Percentiles rank a stretch among this genome's conserved stretches.
Conservation (phyloP, 2,113 vertebrate species). For the Thryonomys swinderianus region DNA sequence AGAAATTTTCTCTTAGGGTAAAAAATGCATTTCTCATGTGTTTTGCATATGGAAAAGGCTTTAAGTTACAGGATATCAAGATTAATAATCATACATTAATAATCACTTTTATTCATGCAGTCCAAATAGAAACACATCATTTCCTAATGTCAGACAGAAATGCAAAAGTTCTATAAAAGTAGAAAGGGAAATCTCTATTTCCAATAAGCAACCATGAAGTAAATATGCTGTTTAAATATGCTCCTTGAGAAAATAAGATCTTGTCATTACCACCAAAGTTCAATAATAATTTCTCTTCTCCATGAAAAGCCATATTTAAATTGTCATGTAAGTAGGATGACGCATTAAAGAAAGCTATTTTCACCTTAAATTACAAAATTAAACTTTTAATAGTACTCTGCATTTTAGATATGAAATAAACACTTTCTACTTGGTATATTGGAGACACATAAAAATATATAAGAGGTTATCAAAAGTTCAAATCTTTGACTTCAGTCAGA, state of each 20-base stretch:
- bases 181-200: background rate
- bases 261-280: background rate
- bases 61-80: background rate
- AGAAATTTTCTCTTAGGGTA: constrained; percentile 20
- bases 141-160: constrained; percentile 22
- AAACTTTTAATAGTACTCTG: background rate
- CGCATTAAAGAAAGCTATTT: background rate
- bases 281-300: background rate
- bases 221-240: background rate
- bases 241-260: constrained; percentile 8
- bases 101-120: constrained; percentile 10
- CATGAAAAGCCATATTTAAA: background rate
- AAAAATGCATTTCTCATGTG: background rate
- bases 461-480: background rate
- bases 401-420: background rate
- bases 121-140: background rate
- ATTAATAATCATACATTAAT: background rate
- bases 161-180: background rate
- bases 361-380: background rate
- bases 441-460: background rate
- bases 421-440: background rate
- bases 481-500: background rate
- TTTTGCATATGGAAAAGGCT: background rate
- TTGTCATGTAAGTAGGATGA: constrained; percentile 11
- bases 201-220: background rate